Percentiles rank a stretch among this genome's conserved stretches.
These are phyloP conservation scores for Hemitrygon akajei DNA, from an alignment of 2,797 vertebrate species.

Conservation along the genomic window DNA sequence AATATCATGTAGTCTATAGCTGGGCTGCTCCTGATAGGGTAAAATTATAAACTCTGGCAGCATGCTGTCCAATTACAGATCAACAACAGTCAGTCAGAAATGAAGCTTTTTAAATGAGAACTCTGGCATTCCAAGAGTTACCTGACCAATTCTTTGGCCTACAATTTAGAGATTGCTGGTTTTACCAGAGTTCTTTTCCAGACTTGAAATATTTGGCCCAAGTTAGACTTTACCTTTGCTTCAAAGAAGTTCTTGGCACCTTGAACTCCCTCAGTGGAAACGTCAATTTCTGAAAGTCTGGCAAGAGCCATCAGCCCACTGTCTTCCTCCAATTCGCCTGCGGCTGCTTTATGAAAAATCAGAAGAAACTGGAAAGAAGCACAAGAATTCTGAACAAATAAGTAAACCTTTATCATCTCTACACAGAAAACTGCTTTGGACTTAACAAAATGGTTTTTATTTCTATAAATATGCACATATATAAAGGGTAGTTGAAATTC, in stretches of 20 bases:
- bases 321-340: constrained; percentile 82
- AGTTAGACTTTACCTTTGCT: constrained; percentile 71
- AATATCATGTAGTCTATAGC: not conserved
- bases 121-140: not conserved
- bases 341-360: constrained; percentile 84
- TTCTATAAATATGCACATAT: not conserved
- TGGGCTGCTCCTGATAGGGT: not conserved
- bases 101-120: not conserved
- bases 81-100: not conserved
- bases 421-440: too few species aligned
- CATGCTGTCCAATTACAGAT: not conserved
- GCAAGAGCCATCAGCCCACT: constrained; percentile 84
- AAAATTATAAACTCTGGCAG: not conserved
- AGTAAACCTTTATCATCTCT: not conserved
- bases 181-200: not conserved
- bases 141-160: not conserved
- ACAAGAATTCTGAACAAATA: constrained; percentile 10
- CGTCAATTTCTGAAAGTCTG: constrained; percentile 84
- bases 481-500: not conserved
- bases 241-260: constrained; percentile 93
- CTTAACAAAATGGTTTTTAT: too few species aligned
- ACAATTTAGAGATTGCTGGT: not conserved
- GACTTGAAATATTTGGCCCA: not conserved
- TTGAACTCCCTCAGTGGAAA: constrained; percentile 82
- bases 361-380: constrained; percentile 71